Evolutionary conservation across 1,140 invertebrate genomes (phyloP).

Genomic region (Gerris buenoi): DNA sequence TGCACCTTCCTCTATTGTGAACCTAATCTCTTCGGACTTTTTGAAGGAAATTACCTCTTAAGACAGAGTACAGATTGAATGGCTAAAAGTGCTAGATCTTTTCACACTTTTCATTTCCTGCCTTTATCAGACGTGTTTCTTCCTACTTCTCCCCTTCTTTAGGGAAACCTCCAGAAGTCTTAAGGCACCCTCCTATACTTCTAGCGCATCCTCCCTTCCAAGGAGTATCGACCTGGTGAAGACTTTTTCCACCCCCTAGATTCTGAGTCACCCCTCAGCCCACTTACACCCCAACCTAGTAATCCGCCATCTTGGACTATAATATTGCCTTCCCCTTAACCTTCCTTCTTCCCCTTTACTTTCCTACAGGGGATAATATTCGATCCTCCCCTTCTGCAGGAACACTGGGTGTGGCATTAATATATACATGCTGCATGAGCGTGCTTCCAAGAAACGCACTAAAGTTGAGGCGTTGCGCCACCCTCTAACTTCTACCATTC

Average conservation of each 20-base stretch:
- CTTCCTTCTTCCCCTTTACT: not conserved
- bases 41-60: too few relatives aligned
- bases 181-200: not conserved
- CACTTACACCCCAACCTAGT: not conserved
- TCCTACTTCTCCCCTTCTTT: not conserved
- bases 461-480: too few relatives aligned
- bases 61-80: too few relatives aligned
- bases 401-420: not conserved
- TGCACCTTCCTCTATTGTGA: too few relatives aligned
- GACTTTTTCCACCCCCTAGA: not conserved
- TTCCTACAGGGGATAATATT: not conserved
- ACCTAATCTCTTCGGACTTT: too few relatives aligned
- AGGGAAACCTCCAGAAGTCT: not conserved
- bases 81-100: too few relatives aligned
- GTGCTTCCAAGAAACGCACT: too few relatives aligned
- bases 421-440: too few relatives aligned
- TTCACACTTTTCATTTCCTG: too few relatives aligned
- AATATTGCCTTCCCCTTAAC: not conserved
- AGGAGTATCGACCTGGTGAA: not conserved
- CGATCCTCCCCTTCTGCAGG: not conserved
- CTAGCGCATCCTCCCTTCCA: not conserved
- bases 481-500: too few relatives aligned
- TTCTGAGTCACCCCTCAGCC: not conserved
- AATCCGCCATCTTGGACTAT: not conserved
- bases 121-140: too few relatives aligned